Percentiles rank a stretch among this genome's conserved stretches.
Conservation (phyloP, 2,797 vertebrate species). For the Staurois parvus region DNA sequence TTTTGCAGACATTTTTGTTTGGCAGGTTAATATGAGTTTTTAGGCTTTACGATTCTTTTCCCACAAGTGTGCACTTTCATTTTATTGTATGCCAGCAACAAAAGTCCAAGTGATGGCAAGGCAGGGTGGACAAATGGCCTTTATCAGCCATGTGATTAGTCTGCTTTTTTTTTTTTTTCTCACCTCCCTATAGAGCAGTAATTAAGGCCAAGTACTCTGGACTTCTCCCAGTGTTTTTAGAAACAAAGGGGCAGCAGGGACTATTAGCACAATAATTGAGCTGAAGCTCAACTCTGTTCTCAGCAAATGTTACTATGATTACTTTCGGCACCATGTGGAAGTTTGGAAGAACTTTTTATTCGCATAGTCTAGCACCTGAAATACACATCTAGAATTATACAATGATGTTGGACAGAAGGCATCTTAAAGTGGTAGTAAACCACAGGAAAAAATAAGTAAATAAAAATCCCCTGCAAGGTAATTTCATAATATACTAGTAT, state of each 20-base stretch:
- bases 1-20: too few relatives aligned
- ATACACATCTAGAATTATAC: not conserved
- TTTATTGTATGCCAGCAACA: not conserved
- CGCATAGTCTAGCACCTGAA: not conserved
- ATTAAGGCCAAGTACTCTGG: slow-evolving; percentile 26
- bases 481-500: too few relatives aligned
- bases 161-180: not conserved
- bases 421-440: too few relatives aligned
- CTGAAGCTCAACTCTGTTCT: not conserved
- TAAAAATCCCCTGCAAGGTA: too few relatives aligned
- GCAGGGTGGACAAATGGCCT: slow-evolving; percentile 11
- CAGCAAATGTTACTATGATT: slow-evolving; percentile 3
- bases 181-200: slow-evolving; percentile 14
- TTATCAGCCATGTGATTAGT: slow-evolving; percentile 1
- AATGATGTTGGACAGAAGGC: too few relatives aligned
- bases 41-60: not conserved
- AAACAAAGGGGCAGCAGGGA: not conserved
- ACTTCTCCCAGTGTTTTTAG: not conserved
- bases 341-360: not conserved
- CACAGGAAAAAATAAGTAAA: too few relatives aligned
- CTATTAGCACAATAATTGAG: slow-evolving; percentile 34
- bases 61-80: not conserved
- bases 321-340: not conserved
- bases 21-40: too few relatives aligned
- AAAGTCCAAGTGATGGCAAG: not conserved